A percentile compares a stretch with the other conserved stretches of the same genome.
phyloP scores from a whole-genome alignment of 2,113 vertebrate genomes.

The Neolamprologus sp. region DNA sequence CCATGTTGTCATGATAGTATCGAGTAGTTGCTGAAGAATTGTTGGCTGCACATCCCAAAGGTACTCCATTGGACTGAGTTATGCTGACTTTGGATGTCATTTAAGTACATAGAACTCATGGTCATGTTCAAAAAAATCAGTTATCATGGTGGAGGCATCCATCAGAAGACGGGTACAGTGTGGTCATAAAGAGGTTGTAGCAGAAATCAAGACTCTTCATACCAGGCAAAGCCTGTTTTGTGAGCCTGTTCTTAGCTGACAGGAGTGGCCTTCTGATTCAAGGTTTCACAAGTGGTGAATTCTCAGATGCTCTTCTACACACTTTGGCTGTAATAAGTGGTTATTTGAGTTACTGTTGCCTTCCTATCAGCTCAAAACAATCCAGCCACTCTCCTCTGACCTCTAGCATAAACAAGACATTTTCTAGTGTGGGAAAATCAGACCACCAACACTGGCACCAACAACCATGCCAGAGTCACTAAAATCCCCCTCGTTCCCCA shows the following conservation, averaged over 20 bases:
- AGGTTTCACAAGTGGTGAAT: neutral
- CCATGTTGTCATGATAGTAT: neutral
- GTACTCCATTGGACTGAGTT: neutral
- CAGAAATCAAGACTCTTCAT: neutral
- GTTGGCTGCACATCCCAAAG: neutral
- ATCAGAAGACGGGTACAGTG: neutral
- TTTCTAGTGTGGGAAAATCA: neutral
- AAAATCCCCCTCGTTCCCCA: neutral
- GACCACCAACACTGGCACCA: neutral
- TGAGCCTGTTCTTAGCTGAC: neutral
- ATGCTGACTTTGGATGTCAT: neutral
- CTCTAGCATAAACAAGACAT: neutral
- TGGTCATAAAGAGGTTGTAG: neutral
- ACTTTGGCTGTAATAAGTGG: neutral
- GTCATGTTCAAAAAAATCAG: neutral
- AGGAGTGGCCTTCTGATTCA: neutral
- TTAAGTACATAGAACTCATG: neutral
- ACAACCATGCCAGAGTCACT: neutral
- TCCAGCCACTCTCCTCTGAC: neutral
- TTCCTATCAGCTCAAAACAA: neutral
- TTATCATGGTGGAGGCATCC: neutral
- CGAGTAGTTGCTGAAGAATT: neutral
- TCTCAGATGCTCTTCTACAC: neutral
- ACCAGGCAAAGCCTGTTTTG: neutral
- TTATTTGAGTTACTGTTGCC: neutral